Percentiles rank a stretch among this genome's conserved stretches.
phyloP scores from a whole-genome alignment of 2,113 vertebrate genomes.

The Phrynosoma blainvillii region DNA sequence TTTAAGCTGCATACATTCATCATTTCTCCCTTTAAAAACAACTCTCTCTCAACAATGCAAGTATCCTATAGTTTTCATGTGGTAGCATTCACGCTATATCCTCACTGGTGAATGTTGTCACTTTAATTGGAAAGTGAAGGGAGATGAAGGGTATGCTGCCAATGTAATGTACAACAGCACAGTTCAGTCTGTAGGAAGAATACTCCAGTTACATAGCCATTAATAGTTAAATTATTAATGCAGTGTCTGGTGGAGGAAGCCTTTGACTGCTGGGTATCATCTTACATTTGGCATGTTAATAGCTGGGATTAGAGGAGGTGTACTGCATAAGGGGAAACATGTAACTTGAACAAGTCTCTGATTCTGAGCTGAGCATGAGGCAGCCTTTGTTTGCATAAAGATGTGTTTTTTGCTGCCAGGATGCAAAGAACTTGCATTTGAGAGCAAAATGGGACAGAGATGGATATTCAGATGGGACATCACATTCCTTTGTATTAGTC shows the following conservation, averaged over 20 bases:
- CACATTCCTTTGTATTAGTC: neutral
- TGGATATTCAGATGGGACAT: neutral
- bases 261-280: conserved; percentile 30
- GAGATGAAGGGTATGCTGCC: conserved; percentile 19
- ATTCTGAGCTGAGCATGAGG: neutral
- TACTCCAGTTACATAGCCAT: conserved; percentile 56
- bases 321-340: conserved; percentile 12
- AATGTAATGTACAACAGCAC: conserved; percentile 3
- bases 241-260: conserved; percentile 38
- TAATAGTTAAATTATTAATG: conserved; percentile 72
- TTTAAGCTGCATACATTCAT: conserved; percentile 43
- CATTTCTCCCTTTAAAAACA: conserved; percentile 17
- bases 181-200: conserved; percentile 32
- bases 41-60: conserved; percentile 31
- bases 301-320: conserved; percentile 28
- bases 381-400: conserved; percentile 1
- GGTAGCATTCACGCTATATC: neutral
- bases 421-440: conserved; percentile 27
- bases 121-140: conserved; percentile 25
- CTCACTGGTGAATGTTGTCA: neutral
- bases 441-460: neutral
- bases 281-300: conserved; percentile 51
- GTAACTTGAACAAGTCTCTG: conserved; percentile 22
- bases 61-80: conserved; percentile 2
- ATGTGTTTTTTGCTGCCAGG: conserved; percentile 25